Evolutionary conservation across 2,888 invertebrate species (phyloP).

Genomic region (Chloroclysta siterata): DNA sequence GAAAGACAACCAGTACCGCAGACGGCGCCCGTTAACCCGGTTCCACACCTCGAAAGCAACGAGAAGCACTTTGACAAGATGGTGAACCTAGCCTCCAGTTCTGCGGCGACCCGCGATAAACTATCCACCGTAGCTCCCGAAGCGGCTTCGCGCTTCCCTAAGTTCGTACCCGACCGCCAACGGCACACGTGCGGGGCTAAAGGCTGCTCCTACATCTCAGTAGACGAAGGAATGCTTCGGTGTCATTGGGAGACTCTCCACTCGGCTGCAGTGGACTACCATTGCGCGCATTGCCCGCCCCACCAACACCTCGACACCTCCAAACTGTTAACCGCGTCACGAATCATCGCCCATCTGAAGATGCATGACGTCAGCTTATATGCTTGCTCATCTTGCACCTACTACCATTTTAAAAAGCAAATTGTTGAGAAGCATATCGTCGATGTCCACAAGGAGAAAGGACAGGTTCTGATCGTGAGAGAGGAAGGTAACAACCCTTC

Average conservation of each 20-base stretch:
- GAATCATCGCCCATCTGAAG: conserved; percentile 89
- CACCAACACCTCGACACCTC: conserved; percentile 78
- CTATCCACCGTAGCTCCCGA: conserved; percentile 53
- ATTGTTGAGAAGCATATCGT: conserved; percentile 79
- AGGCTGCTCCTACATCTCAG: conserved; percentile 89
- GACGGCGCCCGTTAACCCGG: conserved; percentile 91
- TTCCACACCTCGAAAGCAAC: conserved; percentile 90
- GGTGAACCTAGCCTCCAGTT: conserved; percentile 92
- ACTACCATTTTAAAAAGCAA: conserved; percentile 86
- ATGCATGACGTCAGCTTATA: conserved; percentile 90
- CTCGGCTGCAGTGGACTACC: conserved; percentile 83
- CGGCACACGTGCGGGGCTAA: conserved; percentile 90
- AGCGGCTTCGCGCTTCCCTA: conserved; percentile 65
- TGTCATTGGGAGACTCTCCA: conserved; percentile 90
- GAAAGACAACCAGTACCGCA: conserved; percentile 87
- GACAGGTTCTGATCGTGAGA: conserved; percentile 67
- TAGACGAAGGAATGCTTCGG: conserved; percentile 89
- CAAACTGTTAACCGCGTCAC: conserved; percentile 81
- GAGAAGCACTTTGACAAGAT: conserved; percentile 94
- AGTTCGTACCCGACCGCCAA: conserved; percentile 79
- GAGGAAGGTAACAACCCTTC: conserved; percentile 53
- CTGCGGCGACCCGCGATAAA: conserved; percentile 60
- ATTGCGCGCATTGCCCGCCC: conserved; percentile 90
- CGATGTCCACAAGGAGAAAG: conserved; percentile 84
- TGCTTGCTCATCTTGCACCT: conserved; percentile 89